Percentiles rank a stretch among this genome's conserved stretches.
phyloP scores from a whole-genome alignment of 2,888 invertebrate genomes.

The Hemaris fuciformis region DNA sequence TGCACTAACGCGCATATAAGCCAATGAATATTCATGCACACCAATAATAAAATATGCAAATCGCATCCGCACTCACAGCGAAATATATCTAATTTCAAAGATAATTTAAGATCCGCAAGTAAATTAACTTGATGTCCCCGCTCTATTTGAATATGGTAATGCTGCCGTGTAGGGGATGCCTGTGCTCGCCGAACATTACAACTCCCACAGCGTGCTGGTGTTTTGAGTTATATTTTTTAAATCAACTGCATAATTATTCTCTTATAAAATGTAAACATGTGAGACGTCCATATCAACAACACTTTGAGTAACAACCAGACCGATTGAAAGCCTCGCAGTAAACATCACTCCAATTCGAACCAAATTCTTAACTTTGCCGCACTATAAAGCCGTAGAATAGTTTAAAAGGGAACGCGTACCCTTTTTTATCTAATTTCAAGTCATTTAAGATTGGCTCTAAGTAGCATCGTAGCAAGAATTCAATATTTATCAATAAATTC shows the following conservation, averaged over 20 bases:
- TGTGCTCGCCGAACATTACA: constrained; percentile 14
- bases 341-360: too few relatives aligned
- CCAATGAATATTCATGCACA: constrained; percentile 52
- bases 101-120: constrained; percentile 53
- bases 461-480: too few relatives aligned
- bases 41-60: constrained; percentile 56
- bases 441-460: too few relatives aligned
- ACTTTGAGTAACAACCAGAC: too few relatives aligned
- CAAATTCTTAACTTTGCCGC: too few relatives aligned
- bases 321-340: too few relatives aligned
- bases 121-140: constrained; percentile 53
- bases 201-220: not conserved
- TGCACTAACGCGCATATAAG: constrained; percentile 19
- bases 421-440: too few relatives aligned
- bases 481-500: too few relatives aligned
- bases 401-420: too few relatives aligned
- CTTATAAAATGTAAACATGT: too few relatives aligned
- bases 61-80: constrained; percentile 54
- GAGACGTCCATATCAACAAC: too few relatives aligned
- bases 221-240: not conserved
- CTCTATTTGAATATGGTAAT: constrained; percentile 50
- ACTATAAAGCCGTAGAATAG: too few relatives aligned
- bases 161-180: constrained; percentile 20
- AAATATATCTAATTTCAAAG: constrained; percentile 61
- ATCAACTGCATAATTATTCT: not conserved